Evolutionary conservation across 2,888 invertebrate species (phyloP).

Genomic region (Cacoxenus indagator): DNA sequence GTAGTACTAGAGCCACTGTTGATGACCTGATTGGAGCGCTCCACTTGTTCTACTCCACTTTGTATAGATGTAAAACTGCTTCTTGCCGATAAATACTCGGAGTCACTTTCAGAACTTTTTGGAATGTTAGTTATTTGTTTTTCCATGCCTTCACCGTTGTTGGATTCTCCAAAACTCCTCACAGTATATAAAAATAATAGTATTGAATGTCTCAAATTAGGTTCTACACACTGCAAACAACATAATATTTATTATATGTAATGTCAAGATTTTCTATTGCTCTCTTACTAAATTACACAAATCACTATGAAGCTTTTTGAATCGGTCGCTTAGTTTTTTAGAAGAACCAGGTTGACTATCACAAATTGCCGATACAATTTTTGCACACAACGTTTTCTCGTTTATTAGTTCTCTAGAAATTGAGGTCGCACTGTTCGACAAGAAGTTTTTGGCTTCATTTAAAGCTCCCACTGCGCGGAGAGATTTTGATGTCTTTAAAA

Average conservation of each 20-base stretch:
- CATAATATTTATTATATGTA: background rate
- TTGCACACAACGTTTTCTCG: constrained; percentile 32
- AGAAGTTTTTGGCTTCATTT: too few species aligned
- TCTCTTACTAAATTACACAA: background rate
- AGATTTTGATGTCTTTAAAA: too few species aligned
- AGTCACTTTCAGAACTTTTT: too few species aligned
- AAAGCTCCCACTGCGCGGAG: too few species aligned
- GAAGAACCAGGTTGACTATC: background rate
- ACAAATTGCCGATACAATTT: constrained; percentile 27
- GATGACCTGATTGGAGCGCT: background rate
- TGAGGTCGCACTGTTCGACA: too few species aligned
- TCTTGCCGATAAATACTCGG: too few species aligned
- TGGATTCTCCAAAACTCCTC: constrained; percentile 11
- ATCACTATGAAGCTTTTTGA: constrained; percentile 25
- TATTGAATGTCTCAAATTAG: constrained; percentile 26
- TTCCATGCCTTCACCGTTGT: too few species aligned
- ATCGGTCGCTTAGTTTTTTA: constrained; percentile 21
- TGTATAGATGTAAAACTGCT: too few species aligned
- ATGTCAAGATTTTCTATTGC: too few species aligned
- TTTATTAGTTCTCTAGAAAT: too few species aligned
- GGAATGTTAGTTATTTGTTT: too few species aligned
- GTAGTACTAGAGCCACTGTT: background rate
- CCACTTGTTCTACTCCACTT: background rate
- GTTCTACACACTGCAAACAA: constrained; percentile 27
- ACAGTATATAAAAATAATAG: constrained; percentile 31